Percentiles rank a stretch among this genome's conserved stretches.
phyloP scores from a whole-genome alignment of 2,797 vertebrate species.

The Poeciliopsis infans region DNA sequence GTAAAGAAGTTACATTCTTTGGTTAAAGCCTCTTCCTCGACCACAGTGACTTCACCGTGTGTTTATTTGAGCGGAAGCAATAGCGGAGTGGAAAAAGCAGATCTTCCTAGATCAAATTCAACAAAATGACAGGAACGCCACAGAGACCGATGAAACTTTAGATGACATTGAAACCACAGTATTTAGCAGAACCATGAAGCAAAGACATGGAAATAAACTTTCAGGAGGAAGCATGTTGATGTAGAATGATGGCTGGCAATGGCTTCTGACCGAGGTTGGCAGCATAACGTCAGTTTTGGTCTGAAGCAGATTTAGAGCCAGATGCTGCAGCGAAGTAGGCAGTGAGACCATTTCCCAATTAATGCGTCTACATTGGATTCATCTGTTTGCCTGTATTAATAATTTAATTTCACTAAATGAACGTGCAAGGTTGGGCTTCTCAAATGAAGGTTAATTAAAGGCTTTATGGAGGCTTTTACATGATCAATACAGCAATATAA shows the following conservation, averaged over 20 bases:
- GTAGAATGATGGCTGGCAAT: slow-evolving; percentile 50
- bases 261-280: slow-evolving; percentile 57
- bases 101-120: slow-evolving; percentile 49
- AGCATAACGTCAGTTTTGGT: slow-evolving; percentile 55
- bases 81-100: slow-evolving; percentile 69
- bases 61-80: slow-evolving; percentile 62
- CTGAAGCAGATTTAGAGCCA: slow-evolving; percentile 60
- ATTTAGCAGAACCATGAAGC: slow-evolving; percentile 39
- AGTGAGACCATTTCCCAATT: slow-evolving; percentile 22
- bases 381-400: slow-evolving; percentile 48
- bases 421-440: slow-evolving; percentile 30
- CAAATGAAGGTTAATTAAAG: slow-evolving; percentile 44
- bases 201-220: slow-evolving; percentile 60
- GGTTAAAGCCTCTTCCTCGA: slow-evolving; percentile 38
- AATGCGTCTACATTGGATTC: slow-evolving; percentile 39
- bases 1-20: slow-evolving; percentile 14
- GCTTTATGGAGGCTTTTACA: slow-evolving; percentile 14
- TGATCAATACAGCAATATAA: not conserved
- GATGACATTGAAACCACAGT: slow-evolving; percentile 71
- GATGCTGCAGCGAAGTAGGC: slow-evolving; percentile 55
- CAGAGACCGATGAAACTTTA: slow-evolving; percentile 64
- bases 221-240: slow-evolving; percentile 36
- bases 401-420: slow-evolving; percentile 45
- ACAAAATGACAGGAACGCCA: slow-evolving; percentile 63
- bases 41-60: slow-evolving; percentile 76